Base-by-base conservation (phyloP, 1,140 invertebrate genomes). In the Bombus pyrosoma region DNA sequence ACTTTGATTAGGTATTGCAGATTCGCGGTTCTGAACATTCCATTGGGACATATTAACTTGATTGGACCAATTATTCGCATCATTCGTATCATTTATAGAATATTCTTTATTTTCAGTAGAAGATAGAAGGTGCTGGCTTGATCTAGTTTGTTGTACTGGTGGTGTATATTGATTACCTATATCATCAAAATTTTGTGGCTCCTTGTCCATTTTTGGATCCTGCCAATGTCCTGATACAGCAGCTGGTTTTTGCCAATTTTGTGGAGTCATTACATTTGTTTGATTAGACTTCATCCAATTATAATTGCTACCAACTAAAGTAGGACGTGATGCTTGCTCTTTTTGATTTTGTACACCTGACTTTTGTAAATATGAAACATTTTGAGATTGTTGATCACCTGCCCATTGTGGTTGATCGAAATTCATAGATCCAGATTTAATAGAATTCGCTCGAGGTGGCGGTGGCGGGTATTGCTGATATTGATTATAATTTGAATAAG, bases 171-270 rank as follows among this genome's bases (percentile, higher is more conserved):
- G 87, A 86, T 88, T 92, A 77, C 83, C 43, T 59, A 59, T 81
- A 75, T 88, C 86, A 39, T 87, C 82, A 22, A 86, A 76, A 15
- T 66, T 77, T 28, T 90, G 79, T 32, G 75, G 39, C n/a, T 93
- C 91, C 9, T 92, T 91, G 13, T 75, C 81, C 0, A 32, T 10
- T 25, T 81, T 89, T 22, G 85, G 78, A 69, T 94, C 91, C 15
- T 92, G 93, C 93, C 92, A 93, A 76, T 92, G 91, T 1, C 75
- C 84, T 12, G 84, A 2, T 9, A 83, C 13, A 43, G 91, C 91
- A 10, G 57, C 39, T 8, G 94, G 92, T 87, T 92, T 93, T 68
- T 92, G 91, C 92, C 91, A 93, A 83, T 91, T 92, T 47, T 89
- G 89, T 6, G 78, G 69, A 25, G 68, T 18, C 12, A 85, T 22